Evolutionary conservation across 1,140 invertebrate genomes (phyloP), one percentile per base, ranked within the genome.

Genomic region (Agrypnia vestita): DNA sequence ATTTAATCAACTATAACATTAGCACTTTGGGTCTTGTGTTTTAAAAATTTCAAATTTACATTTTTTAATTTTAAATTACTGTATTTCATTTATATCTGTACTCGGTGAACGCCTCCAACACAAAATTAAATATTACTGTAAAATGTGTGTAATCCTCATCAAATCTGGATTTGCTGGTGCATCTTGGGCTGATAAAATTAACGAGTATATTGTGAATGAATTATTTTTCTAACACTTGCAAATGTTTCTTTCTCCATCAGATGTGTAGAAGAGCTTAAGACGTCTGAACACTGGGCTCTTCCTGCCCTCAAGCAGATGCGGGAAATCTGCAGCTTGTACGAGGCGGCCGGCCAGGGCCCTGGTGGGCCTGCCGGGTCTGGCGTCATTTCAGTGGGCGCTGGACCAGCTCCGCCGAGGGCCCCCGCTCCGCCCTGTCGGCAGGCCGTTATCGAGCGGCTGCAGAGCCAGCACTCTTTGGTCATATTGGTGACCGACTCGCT

Each of bases 261-360:
- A 85, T 99, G 98, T 87, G 97, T 99, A 12, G 96, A 97, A 84
- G 97, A 99, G 87, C 88, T 99, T 43, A 98, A 97, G 86, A 93
- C 92, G 75, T 93, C 93, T 59, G 96, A 97, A 84, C 93, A 91
- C 73, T 99, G 97, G 97, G 97, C 97, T 9, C 86, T 99, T 82
- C 97, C 97, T 25, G 96, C 97, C 10, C 89, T 99, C 55, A 98
- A 98, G 87, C 96, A 98, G 88, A 99, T 99, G 85, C 92, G 95
- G 47, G 97, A 99, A 87, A 99, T 99, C 79, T 98, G 97, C 87
- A 95, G 95, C 85, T 91, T 98, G 72, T 99, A 98, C 86, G 97
- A 98, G 80, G 92, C 94, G 90, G 84, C 94, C 91, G 88, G 93
- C 90, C 87, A 94, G 91, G 88, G 94, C 91, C 88, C 91, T 88